Evolutionary conservation across 2,113 vertebrate genomes (phyloP).

Genomic region (Terrapene triunguis): DNA sequence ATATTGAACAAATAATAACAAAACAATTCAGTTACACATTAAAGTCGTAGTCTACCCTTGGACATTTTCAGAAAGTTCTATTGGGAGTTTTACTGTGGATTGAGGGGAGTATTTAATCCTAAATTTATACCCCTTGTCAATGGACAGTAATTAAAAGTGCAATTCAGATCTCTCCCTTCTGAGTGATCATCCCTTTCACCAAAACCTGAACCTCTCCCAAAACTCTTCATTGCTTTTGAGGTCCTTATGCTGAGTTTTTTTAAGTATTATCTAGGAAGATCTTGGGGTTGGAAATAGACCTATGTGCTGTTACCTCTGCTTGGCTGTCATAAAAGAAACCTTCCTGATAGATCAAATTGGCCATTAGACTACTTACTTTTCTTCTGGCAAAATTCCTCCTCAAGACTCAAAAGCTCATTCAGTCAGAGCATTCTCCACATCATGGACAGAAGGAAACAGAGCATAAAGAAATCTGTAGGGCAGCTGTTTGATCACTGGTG

Average conservation of each 20-base stretch:
- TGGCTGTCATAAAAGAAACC: neutral
- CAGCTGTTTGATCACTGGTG: neutral
- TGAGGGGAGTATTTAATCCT: neutral
- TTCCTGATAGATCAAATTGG: neutral
- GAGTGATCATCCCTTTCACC: neutral
- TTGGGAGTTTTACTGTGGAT: neutral
- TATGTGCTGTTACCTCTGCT: neutral
- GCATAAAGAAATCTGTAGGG: neutral
- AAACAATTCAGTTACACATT: neutral
- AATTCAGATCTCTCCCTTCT: neutral
- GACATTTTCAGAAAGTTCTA: neutral
- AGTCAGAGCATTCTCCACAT: neutral
- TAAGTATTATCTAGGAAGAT: neutral
- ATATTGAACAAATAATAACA: neutral
- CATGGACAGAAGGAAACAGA: neutral
- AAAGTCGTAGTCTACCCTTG: neutral
- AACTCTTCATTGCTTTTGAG: neutral
- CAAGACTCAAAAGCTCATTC: neutral
- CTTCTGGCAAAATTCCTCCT: neutral
- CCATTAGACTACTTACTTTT: neutral
- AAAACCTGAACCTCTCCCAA: neutral
- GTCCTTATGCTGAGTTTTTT: neutral
- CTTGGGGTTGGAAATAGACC: neutral
- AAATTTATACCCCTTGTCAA: neutral
- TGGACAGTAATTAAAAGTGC: neutral